Conservation (phyloP, 2,113 vertebrate species). For the Gobiocypris rarus region DNA sequence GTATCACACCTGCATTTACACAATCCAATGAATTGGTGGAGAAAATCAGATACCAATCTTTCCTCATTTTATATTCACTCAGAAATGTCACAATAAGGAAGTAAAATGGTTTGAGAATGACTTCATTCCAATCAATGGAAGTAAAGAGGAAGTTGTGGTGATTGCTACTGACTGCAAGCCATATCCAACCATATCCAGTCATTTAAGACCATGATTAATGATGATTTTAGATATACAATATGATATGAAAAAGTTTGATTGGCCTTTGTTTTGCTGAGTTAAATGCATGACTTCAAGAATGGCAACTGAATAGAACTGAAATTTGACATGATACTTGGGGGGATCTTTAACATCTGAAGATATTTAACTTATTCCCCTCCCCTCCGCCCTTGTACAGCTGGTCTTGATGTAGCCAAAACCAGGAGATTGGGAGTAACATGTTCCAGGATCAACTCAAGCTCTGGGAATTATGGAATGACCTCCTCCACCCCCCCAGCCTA, state of each 20-base stretch:
- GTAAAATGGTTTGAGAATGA: not conserved
- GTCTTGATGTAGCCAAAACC: conserved; percentile 37
- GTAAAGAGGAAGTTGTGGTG: not conserved
- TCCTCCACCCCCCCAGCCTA: not conserved
- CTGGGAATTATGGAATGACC: conserved; percentile 34
- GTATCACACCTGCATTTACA: not conserved
- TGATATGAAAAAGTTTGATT: not conserved
- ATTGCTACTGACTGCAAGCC: not conserved
- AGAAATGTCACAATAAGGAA: not conserved
- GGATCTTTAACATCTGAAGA: conserved; percentile 24
- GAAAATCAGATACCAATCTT: not conserved
- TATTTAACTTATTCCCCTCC: conserved; percentile 15
- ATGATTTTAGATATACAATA: not conserved
- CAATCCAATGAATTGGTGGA: not conserved
- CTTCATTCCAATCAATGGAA: not conserved
- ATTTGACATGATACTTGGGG: conserved; percentile 29
- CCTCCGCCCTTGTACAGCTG: conserved; percentile 41
- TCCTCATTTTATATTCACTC: not conserved
- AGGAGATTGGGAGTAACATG: conserved; percentile 31
- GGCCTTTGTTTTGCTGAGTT: not conserved
- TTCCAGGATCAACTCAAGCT: conserved; percentile 34
- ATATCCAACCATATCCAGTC: not conserved
- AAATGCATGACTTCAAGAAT: not conserved
- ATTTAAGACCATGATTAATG: not conserved
- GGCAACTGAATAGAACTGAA: not conserved